phyloP scores from a whole-genome alignment of 2,113 vertebrate genomes.

The Paracanthobrama guichenoti region DNA sequence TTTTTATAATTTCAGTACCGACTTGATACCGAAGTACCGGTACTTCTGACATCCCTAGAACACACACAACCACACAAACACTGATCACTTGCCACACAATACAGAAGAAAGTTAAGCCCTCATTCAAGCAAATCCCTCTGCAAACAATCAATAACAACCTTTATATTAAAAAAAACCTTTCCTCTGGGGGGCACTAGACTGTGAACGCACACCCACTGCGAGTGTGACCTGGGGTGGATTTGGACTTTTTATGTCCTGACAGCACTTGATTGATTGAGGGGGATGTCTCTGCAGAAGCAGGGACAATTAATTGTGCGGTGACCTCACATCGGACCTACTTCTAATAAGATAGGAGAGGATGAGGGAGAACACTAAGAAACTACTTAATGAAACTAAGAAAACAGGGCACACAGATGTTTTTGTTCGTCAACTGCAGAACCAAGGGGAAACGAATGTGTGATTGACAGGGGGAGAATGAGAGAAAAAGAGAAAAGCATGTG shows the following conservation, averaged over 20 bases:
- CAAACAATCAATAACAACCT: constrained; percentile 48
- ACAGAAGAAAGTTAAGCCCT: constrained; percentile 64
- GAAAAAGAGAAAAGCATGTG: constrained; percentile 1
- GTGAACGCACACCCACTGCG: neutral
- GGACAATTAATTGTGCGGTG: constrained; percentile 26
- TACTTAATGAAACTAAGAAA: constrained; percentile 14
- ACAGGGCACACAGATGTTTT: neutral
- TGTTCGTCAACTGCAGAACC: neutral
- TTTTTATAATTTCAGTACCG: too few relatives aligned
- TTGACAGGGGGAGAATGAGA: neutral
- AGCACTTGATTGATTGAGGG: constrained; percentile 28
- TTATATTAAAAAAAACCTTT: constrained; percentile 13
- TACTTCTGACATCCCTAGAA: too few relatives aligned
- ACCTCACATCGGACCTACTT: neutral
- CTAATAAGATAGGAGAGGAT: constrained; percentile 18
- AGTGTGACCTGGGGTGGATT: constrained; percentile 8
- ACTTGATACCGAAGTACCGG: too few relatives aligned
- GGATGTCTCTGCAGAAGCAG: neutral
- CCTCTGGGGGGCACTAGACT: constrained; percentile 44
- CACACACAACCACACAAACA: constrained; percentile 24
- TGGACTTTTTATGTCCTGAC: neutral
- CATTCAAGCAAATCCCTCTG: constrained; percentile 66
- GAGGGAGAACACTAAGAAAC: neutral
- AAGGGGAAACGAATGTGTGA: neutral
- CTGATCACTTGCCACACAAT: constrained; percentile 63